Percentiles rank a stretch among this genome's conserved stretches.
Evolutionary conservation across 2,888 invertebrate species (phyloP).

Genomic region (Caenorhabditis zanzibari): DNA sequence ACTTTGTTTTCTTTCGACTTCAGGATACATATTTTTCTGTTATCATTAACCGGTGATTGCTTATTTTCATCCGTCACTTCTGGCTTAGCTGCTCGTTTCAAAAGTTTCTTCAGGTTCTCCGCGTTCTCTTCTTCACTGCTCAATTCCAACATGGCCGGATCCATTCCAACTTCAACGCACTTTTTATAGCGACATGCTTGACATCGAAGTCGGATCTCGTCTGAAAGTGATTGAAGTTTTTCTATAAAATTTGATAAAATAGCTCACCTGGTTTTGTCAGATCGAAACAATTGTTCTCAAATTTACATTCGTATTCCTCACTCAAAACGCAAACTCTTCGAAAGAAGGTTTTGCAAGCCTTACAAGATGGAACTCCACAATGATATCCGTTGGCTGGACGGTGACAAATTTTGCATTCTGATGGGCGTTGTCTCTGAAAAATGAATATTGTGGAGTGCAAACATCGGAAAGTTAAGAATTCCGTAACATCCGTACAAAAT

Average conservation of each 20-base stretch:
- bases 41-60: too few relatives aligned
- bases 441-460: not conserved
- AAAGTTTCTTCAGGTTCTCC: not conserved
- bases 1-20: not conserved
- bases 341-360: slow-evolving; percentile 67
- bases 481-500: too few relatives aligned
- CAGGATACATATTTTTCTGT: not conserved
- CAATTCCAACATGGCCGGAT: slow-evolving; percentile 40
- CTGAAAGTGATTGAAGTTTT: too few relatives aligned
- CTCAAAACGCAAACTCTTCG: slow-evolving; percentile 37
- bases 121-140: slow-evolving; percentile 48
- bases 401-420: slow-evolving; percentile 62
- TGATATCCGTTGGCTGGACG: slow-evolving; percentile 69
- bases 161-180: slow-evolving; percentile 51
- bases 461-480: too few relatives aligned
- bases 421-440: not conserved
- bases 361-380: slow-evolving; percentile 67
- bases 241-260: too few relatives aligned
- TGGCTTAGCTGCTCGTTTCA: not conserved
- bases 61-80: not conserved
- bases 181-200: slow-evolving; percentile 49
- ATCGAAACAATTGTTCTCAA: slow-evolving; percentile 54
- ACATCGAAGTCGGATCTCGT: slow-evolving; percentile 31
- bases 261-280: slow-evolving; percentile 12
- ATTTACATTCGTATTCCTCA: slow-evolving; percentile 24